Evolutionary conservation across 1,140 invertebrate species (phyloP).

Genomic region (Euura lappo): DNA sequence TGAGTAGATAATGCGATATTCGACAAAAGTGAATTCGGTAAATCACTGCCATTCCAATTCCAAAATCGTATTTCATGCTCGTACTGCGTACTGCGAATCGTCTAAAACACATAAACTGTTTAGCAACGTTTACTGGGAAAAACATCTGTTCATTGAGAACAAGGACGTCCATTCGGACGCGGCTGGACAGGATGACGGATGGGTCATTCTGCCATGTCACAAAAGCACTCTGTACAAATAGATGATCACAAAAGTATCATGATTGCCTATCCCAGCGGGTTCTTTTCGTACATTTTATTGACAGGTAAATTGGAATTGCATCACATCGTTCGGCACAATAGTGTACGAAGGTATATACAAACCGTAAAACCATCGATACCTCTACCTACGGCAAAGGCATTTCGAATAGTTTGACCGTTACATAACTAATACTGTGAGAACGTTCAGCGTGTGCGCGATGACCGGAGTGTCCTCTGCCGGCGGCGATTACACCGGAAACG

Average conservation of each 20-base stretch:
- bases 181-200: background rate
- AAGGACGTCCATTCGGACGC: background rate
- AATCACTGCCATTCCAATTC: background rate
- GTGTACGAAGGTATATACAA: too few relatives aligned
- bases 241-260: background rate
- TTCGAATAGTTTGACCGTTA: slow-evolving; percentile 27
- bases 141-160: background rate
- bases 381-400: background rate
- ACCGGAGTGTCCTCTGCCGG: slow-evolving; percentile 54
- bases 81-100: background rate
- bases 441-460: slow-evolving; percentile 43
- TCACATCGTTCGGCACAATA: too few relatives aligned
- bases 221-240: background rate
- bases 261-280: too few relatives aligned
- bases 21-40: background rate
- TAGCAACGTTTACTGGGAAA: background rate
- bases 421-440: slow-evolving; percentile 36
- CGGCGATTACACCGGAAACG: slow-evolving; percentile 49
- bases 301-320: too few relatives aligned
- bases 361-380: background rate
- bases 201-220: background rate
- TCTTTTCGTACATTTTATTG: too few relatives aligned
- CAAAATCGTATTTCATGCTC: too few relatives aligned
- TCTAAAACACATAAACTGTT: background rate
- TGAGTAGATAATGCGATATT: slow-evolving; percentile 4